Evolutionary conservation across 2,113 vertebrate genomes (phyloP).

Genomic region (Hepsetus odoe): DNA sequence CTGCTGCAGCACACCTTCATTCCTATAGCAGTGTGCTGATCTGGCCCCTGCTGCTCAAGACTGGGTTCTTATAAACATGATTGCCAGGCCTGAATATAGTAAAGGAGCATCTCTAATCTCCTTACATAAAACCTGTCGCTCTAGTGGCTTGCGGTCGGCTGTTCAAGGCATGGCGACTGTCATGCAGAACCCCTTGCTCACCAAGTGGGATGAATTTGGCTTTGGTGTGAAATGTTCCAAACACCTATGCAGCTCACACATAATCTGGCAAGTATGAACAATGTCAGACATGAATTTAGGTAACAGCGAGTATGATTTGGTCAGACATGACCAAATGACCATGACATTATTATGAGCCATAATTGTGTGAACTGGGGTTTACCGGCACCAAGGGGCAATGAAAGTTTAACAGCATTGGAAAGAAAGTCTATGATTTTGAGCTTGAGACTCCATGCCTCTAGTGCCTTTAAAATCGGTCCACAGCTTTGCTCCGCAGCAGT

Average conservation of each 20-base stretch:
- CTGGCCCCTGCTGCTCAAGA: slow-evolving; percentile 31
- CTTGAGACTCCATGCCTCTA: slow-evolving; percentile 43
- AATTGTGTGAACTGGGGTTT: slow-evolving; percentile 7
- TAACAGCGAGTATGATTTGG: slow-evolving; percentile 12
- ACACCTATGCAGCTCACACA: neutral
- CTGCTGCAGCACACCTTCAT: slow-evolving; percentile 29
- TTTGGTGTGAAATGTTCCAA: slow-evolving; percentile 32
- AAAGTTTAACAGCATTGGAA: slow-evolving; percentile 10
- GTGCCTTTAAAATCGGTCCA: slow-evolving; percentile 63
- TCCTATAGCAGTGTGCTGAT: slow-evolving; percentile 32
- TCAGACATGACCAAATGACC: neutral
- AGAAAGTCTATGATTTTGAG: slow-evolving; percentile 8
- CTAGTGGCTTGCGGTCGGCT: slow-evolving; percentile 1
- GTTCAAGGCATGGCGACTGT: neutral
- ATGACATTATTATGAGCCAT: neutral
- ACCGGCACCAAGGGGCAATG: slow-evolving; percentile 9
- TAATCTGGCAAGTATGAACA: neutral
- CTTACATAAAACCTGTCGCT: slow-evolving; percentile 42
- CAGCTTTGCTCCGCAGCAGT: slow-evolving; percentile 59
- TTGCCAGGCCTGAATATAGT: slow-evolving; percentile 16
- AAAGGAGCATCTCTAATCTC: slow-evolving; percentile 44
- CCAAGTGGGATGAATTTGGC: slow-evolving; percentile 21
- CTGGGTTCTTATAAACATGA: slow-evolving; percentile 28
- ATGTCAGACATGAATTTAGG: neutral
- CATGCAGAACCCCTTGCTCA: neutral